Conservation (phyloP, 2,113 vertebrate genomes). For the Platichthys flesus region DNA sequence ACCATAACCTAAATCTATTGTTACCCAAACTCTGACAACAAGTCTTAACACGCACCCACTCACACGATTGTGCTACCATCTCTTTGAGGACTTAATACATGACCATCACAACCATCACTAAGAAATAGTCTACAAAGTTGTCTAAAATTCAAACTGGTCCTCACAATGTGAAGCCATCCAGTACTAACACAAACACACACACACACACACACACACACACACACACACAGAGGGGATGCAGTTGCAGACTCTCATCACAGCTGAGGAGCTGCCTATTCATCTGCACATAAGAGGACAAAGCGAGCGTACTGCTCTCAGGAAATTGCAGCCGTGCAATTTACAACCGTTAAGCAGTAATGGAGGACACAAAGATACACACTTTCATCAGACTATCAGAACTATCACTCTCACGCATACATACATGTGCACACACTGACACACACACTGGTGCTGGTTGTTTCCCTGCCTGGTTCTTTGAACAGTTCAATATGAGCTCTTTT, state of each 20-base stretch:
- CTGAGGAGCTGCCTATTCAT: conserved; percentile 82
- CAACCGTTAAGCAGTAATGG: conserved; percentile 63
- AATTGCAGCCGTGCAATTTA: conserved; percentile 75
- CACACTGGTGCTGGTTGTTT: conserved; percentile 69
- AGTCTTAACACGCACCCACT: too few species aligned
- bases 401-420: not conserved
- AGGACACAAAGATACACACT: conserved; percentile 56
- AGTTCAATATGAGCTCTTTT: conserved; percentile 73
- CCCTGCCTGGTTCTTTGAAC: conserved; percentile 70
- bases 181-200: not conserved
- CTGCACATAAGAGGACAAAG: conserved; percentile 80
- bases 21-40: too few species aligned
- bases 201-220: conserved; percentile 27
- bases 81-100: not conserved
- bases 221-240: conserved; percentile 48
- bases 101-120: not conserved
- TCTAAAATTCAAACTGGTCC: not conserved
- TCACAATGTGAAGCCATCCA: not conserved
- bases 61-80: not conserved
- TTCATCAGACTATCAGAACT: conserved; percentile 61
- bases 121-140: not conserved
- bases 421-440: not conserved
- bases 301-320: conserved; percentile 72
- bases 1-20: not conserved
- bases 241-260: conserved; percentile 74